phyloP scores from a whole-genome alignment of 1,140 invertebrate species.

The Mizuhopecten yessoensis region DNA sequence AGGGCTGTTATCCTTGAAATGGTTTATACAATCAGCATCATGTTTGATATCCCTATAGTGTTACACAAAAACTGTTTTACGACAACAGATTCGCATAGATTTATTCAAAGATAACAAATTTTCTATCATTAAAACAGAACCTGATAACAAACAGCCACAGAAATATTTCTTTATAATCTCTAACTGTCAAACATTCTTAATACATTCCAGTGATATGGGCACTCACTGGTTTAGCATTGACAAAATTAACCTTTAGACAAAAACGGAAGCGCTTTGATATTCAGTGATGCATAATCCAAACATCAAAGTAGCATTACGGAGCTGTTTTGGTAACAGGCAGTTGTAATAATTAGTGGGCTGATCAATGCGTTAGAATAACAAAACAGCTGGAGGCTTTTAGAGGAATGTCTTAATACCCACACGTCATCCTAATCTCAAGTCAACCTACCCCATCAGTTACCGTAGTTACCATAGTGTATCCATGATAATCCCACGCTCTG shows the following conservation, averaged over 20 bases:
- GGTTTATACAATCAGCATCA: too few relatives aligned
- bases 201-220: neutral
- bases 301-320: neutral
- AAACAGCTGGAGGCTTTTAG: neutral
- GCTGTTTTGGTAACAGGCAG: neutral
- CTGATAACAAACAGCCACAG: neutral
- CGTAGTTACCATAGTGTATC: neutral
- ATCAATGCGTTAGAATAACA: neutral
- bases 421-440: neutral
- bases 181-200: neutral
- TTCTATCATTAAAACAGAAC: neutral
- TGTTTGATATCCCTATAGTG: neutral
- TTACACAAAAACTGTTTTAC: neutral
- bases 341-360: neutral
- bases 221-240: neutral
- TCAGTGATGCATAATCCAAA: neutral
- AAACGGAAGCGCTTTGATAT: neutral
- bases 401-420: neutral
- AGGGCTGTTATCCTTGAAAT: too few relatives aligned
- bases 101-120: conserved; percentile 17
- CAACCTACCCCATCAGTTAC: neutral
- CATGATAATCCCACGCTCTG: neutral
- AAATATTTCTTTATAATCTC: neutral
- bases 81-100: neutral
- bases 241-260: neutral